Conservation (phyloP, 2,888 invertebrate genomes). For the Stenodera caucasica region DNA sequence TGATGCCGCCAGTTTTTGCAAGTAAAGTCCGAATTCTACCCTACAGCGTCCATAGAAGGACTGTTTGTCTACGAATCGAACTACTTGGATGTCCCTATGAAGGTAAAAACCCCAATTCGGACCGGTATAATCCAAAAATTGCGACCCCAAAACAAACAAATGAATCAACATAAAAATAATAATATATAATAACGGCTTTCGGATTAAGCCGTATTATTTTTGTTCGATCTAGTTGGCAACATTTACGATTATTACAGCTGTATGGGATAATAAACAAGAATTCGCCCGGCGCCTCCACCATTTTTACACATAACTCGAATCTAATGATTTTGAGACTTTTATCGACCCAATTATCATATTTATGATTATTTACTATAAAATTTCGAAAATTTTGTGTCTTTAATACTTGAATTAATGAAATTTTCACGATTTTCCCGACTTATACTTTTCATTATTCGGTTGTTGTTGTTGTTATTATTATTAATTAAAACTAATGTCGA, state of each 20-base stretch:
- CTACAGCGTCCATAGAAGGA: conserved; percentile 69
- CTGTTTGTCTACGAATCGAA: conserved; percentile 75
- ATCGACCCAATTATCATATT: too few species aligned
- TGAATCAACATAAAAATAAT: neutral
- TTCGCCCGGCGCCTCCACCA: conserved; percentile 2
- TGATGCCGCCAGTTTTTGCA: conserved; percentile 73
- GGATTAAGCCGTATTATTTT: too few species aligned
- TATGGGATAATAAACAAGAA: neutral
- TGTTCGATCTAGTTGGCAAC: too few species aligned
- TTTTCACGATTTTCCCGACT: neutral
- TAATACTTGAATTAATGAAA: too few species aligned
- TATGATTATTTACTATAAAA: too few species aligned
- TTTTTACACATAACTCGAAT: neutral
- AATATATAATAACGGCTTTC: too few species aligned
- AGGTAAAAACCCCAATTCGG: conserved; percentile 65
- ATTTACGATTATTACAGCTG: too few species aligned
- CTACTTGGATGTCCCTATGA: conserved; percentile 71
- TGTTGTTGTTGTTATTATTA: neutral
- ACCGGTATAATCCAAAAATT: too few species aligned
- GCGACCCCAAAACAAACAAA: too few species aligned
- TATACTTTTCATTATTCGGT: too few species aligned
- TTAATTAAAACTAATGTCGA: neutral
- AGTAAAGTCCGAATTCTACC: conserved; percentile 72
- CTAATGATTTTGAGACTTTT: too few species aligned
- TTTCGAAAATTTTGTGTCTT: too few species aligned